Conservation (phyloP, 2,797 vertebrate genomes). For the Florisuga fusca region DNA sequence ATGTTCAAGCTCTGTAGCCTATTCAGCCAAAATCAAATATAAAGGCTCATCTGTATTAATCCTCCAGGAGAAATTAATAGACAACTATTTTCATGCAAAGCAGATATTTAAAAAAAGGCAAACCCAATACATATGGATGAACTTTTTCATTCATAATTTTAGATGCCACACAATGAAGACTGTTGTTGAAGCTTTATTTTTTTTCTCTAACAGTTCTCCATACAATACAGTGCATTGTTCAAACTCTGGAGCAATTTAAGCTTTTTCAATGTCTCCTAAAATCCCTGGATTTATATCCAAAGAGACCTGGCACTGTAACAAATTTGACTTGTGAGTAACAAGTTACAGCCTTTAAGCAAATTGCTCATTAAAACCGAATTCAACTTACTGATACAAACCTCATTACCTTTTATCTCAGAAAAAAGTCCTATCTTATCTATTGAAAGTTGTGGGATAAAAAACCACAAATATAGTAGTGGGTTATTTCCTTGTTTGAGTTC, state of each 20-base stretch:
- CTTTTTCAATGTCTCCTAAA: slow-evolving; percentile 73
- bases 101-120: slow-evolving; percentile 61
- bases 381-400: slow-evolving; percentile 38
- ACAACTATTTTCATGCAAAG: slow-evolving; percentile 75
- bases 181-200: slow-evolving; percentile 60
- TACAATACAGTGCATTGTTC: slow-evolving; percentile 68
- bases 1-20: slow-evolving; percentile 46
- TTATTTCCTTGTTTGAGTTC: slow-evolving; percentile 31
- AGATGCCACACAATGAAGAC: slow-evolving; percentile 48
- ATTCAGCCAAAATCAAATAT: slow-evolving; percentile 57
- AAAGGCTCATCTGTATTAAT: slow-evolving; percentile 69
- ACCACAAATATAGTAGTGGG: too few species aligned
- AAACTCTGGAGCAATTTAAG: slow-evolving; percentile 62
- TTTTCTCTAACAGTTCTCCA: slow-evolving; percentile 54
- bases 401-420: background rate
- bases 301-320: slow-evolving; percentile 70
- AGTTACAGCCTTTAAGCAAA: slow-evolving; percentile 75
- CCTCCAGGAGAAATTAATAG: slow-evolving; percentile 72
- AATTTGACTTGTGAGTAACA: slow-evolving; percentile 71
- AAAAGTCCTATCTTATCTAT: slow-evolving; percentile 1
- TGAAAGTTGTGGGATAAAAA: slow-evolving; percentile 7
- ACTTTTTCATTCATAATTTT: slow-evolving; percentile 72
- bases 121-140: slow-evolving; percentile 63
- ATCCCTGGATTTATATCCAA: slow-evolving; percentile 75
- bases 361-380: slow-evolving; percentile 64